phyloP scores from a whole-genome alignment of 2,113 vertebrate species.

The Isurus oxyrinchus region DNA sequence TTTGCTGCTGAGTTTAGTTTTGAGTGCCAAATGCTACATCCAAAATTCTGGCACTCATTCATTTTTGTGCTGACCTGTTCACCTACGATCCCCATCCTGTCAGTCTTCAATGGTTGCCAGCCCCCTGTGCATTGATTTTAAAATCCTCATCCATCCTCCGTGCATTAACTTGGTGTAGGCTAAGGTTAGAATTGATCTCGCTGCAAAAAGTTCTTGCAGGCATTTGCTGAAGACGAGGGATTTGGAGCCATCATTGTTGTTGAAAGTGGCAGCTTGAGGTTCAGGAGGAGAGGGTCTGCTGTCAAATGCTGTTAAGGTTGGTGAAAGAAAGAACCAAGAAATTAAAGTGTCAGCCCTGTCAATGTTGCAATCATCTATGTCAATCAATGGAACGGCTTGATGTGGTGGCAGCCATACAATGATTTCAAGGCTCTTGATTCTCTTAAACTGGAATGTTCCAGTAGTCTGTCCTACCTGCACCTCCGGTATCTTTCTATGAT shows the following conservation, averaged over 20 bases:
- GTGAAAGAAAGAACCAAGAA: not conserved
- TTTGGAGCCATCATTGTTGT: not conserved
- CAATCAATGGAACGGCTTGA: not conserved
- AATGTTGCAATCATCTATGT: not conserved
- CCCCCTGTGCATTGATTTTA: not conserved
- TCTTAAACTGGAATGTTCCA: not conserved
- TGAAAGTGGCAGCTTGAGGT: conserved; percentile 4
- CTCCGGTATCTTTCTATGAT: not conserved
- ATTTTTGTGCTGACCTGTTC: not conserved
- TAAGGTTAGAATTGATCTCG: not conserved
- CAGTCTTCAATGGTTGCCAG: not conserved
- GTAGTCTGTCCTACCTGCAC: not conserved
- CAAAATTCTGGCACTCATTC: not conserved
- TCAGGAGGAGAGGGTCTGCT: not conserved
- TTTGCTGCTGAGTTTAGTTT: not conserved
- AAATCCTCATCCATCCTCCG: not conserved
- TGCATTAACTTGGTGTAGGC: not conserved
- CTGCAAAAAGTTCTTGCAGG: not conserved
- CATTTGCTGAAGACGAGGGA: not conserved
- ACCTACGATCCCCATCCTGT: not conserved
- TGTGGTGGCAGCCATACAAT: not conserved
- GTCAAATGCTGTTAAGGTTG: not conserved
- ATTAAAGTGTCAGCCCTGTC: conserved; percentile 16
- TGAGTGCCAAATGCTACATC: not conserved
- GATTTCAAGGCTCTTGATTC: not conserved